Evolutionary conservation across 2,888 invertebrate species (phyloP).

Genomic region (Acronicta alni): DNA sequence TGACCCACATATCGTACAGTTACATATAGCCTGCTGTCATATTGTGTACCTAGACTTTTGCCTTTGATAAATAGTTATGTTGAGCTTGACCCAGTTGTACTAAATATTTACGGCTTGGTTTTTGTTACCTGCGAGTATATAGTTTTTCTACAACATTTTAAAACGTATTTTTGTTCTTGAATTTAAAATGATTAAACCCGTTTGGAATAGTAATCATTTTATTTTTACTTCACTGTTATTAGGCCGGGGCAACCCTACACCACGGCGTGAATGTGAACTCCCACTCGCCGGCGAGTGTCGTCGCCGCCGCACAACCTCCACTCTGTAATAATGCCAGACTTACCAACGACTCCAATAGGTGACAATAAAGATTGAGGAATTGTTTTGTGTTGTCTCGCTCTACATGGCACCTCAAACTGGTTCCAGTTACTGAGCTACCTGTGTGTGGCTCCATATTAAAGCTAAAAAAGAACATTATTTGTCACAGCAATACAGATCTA

Average conservation of each 20-base stretch:
- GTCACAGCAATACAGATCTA: conserved; percentile 13
- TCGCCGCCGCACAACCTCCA: conserved; percentile 34
- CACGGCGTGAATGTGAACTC: conserved; percentile 48
- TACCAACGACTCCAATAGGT: conserved; percentile 52
- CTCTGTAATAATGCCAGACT: conserved; percentile 54
- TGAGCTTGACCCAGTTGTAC: conserved; percentile 16
- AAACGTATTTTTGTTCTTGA: no score
- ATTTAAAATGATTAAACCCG: no score
- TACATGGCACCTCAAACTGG: conserved; percentile 34
- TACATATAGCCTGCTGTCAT: conserved; percentile 38
- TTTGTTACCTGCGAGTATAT: not conserved
- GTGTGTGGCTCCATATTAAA: conserved; percentile 31
- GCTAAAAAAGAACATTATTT: conserved; percentile 12
- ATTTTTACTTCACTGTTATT: not conserved
- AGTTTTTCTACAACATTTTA: not conserved
- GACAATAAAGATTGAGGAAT: conserved; percentile 56
- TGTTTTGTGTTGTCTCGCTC: conserved; percentile 43
- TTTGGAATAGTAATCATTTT: no score
- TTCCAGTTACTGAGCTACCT: conserved; percentile 22
- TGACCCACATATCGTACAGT: conserved; percentile 49
- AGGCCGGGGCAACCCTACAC: conserved; percentile 50
- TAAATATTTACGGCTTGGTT: not conserved
- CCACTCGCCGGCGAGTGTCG: conserved; percentile 41
- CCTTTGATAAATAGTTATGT: conserved; percentile 22
- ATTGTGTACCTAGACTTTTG: conserved; percentile 32